Evolutionary conservation across 1,140 invertebrate genomes (phyloP).

Genomic region (Pseudomyrmex dendroicus): DNA sequence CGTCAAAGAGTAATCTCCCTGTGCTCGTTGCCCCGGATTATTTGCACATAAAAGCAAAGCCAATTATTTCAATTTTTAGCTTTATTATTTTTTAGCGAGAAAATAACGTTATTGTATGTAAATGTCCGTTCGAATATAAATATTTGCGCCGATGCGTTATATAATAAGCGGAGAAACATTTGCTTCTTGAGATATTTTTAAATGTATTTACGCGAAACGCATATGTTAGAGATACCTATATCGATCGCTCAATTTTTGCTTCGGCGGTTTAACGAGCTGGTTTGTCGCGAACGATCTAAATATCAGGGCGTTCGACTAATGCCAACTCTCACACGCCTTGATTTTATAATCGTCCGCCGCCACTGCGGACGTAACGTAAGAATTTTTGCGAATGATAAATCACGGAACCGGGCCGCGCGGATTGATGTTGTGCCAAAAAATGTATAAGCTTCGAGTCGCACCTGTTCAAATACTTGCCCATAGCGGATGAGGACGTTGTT

Average conservation of each 20-base stretch:
- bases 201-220: background rate
- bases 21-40: background rate
- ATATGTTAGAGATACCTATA: too few species aligned
- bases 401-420: slow-evolving; percentile 1
- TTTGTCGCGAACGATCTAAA: background rate
- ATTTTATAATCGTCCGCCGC: slow-evolving; percentile 42
- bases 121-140: background rate
- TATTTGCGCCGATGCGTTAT: background rate
- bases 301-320: slow-evolving; percentile 4
- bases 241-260: slow-evolving; percentile 13
- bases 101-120: background rate
- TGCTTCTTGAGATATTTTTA: background rate
- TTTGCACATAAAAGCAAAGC: background rate
- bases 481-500: slow-evolving; percentile 4
- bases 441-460: slow-evolving; percentile 1
- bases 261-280: slow-evolving; percentile 1
- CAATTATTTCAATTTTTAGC: background rate
- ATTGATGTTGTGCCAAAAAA: slow-evolving; percentile 58
- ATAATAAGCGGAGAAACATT: background rate
- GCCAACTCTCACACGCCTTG: background rate
- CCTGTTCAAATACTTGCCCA: slow-evolving; percentile 53
- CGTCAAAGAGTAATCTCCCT: background rate
- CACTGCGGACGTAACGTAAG: background rate
- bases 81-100: background rate
- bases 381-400: slow-evolving; percentile 49